A percentile compares a stretch with the other conserved stretches of the same genome.
Evolutionary conservation across 2,113 vertebrate species (phyloP).

Genomic region (Gadus chalcogrammus): DNA sequence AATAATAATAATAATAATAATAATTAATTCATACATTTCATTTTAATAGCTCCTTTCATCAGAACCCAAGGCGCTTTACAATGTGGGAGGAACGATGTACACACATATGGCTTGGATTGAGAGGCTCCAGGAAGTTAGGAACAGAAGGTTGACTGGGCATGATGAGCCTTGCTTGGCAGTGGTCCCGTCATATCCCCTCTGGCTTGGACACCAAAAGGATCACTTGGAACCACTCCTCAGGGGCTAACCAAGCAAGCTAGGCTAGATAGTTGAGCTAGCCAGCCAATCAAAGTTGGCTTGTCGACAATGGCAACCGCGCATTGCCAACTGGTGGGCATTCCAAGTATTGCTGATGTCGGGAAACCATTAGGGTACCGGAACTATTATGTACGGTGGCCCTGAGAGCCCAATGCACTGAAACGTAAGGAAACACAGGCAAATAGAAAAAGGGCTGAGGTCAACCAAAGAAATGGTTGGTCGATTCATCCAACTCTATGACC

Average conservation of each 20-base stretch:
- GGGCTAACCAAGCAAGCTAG: slow-evolving; percentile 34
- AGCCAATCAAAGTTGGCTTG: slow-evolving; percentile 29
- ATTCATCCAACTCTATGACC: no score
- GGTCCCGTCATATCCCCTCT: slow-evolving; percentile 42
- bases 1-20: no score
- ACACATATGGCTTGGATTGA: slow-evolving; percentile 23
- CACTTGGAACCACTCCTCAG: slow-evolving; percentile 39
- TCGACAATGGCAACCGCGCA: slow-evolving; percentile 30
- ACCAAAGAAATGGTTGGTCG: no score
- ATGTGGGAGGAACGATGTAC: no score
- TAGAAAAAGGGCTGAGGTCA: no score
- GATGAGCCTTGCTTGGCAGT: slow-evolving; percentile 27
- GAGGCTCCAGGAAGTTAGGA: slow-evolving; percentile 23
- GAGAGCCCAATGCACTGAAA: no score
- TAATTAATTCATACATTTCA: no score
- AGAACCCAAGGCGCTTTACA: no score
- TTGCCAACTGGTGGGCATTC: slow-evolving; percentile 28
- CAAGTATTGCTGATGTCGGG: slow-evolving; percentile 35
- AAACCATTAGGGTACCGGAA: slow-evolving; percentile 1
- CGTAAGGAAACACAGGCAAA: no score
- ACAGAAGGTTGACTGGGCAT: slow-evolving; percentile 20
- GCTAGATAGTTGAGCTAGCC: slow-evolving; percentile 50
- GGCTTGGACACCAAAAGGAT: slow-evolving; percentile 45
- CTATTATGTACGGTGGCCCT: no score
- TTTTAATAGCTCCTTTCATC: no score